A percentile compares a stretch with the other conserved stretches of the same genome.
Conservation (phyloP, 2,113 vertebrate genomes). For the Pyrgilauda ruficollis region DNA sequence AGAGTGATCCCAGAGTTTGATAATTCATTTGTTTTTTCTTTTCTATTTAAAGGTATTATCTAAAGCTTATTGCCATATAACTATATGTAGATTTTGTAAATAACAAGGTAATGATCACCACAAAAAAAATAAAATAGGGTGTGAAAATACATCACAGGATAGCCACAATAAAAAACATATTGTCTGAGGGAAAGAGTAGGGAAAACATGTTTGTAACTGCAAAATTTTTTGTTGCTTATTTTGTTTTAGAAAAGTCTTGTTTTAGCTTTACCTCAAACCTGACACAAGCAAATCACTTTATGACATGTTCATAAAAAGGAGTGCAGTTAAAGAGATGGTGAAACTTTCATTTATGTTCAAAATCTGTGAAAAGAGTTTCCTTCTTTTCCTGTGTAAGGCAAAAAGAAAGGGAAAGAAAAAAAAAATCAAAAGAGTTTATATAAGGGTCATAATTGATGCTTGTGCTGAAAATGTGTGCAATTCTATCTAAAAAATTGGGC, state of each 20-base stretch:
- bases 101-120: conserved; percentile 6
- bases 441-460: neutral
- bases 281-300: neutral
- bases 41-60: neutral
- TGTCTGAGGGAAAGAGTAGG: neutral
- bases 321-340: neutral
- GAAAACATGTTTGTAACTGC: neutral
- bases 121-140: neutral
- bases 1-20: neutral
- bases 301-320: neutral
- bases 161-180: neutral
- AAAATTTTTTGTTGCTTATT: neutral
- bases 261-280: neutral
- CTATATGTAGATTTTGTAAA: neutral
- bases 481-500: neutral
- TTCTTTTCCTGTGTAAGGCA: neutral
- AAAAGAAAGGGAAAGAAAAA: neutral
- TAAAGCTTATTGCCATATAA: neutral
- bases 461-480: neutral
- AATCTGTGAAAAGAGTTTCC: neutral
- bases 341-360: neutral
- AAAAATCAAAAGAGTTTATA: neutral
- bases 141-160: neutral
- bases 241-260: neutral
- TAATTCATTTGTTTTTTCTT: neutral